Evolutionary conservation across 2,888 invertebrate genomes (phyloP).

Genomic region (Ormyrus labotus): DNA sequence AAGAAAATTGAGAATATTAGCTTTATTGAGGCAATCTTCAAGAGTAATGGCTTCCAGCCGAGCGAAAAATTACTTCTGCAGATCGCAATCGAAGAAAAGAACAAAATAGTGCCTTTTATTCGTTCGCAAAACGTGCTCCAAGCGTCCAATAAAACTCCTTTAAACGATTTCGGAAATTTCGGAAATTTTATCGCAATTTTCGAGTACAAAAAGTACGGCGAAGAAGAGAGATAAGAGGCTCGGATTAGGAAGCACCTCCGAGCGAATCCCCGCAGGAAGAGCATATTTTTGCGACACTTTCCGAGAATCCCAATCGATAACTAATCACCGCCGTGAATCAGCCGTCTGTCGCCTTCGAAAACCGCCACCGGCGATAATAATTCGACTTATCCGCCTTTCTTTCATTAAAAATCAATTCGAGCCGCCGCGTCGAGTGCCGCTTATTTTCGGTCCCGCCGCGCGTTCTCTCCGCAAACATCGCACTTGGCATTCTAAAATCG

Average conservation of each 20-base stretch:
- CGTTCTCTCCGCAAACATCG: neutral
- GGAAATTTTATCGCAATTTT: no score
- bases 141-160: no score
- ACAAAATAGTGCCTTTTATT: no score
- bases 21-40: neutral
- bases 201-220: no score
- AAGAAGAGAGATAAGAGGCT: slow-evolving; percentile 1
- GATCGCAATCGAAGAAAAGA: neutral
- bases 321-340: slow-evolving; percentile 34
- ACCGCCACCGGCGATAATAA: no score
- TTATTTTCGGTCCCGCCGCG: no score
- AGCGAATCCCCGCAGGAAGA: neutral
- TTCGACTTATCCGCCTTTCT: no score
- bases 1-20: neutral
- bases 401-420: no score
- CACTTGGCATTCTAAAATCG: slow-evolving; percentile 34
- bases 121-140: no score
- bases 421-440: no score
- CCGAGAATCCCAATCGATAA: slow-evolving; percentile 33
- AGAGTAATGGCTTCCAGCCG: neutral
- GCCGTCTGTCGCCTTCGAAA: neutral
- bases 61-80: neutral
- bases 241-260: slow-evolving; percentile 40
- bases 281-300: slow-evolving; percentile 12
- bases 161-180: no score